Percentiles rank a stretch among this genome's conserved stretches.
Conservation (phyloP, 2,888 invertebrate species). For the Cryptocephalus primarius region DNA sequence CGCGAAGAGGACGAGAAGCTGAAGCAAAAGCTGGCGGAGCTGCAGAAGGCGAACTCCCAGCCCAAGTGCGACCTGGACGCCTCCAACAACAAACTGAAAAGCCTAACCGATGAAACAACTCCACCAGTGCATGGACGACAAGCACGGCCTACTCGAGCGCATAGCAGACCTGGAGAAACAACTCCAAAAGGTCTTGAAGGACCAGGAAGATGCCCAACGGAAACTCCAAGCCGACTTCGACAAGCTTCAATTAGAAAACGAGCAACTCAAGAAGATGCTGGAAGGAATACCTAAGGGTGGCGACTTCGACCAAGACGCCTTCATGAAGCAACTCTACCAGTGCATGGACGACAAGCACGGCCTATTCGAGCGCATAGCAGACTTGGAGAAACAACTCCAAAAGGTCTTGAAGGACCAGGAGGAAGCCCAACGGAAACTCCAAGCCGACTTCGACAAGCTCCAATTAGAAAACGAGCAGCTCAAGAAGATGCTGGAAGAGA, state of each 20-base stretch:
- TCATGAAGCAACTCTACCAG: constrained; percentile 14
- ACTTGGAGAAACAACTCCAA: constrained; percentile 4
- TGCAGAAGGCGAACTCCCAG: constrained; percentile 10
- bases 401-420: neutral
- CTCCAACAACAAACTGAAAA: no score
- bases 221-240: constrained; percentile 15
- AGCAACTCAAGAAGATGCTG: constrained; percentile 19
- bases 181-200: constrained; percentile 23
- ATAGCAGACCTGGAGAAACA: constrained; percentile 11
- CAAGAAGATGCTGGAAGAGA: no score
- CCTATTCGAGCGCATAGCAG: constrained; percentile 3
- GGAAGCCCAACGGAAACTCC: neutral
- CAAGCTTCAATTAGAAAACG: constrained; percentile 13
- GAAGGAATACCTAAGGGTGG: constrained; percentile 19
- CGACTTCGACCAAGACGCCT: constrained; percentile 16
- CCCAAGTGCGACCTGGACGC: constrained; percentile 3
- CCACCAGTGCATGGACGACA: no score
- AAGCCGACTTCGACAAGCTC: neutral
- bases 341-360: constrained; percentile 18
- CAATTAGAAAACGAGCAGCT: no score
- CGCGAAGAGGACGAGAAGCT: constrained; percentile 17
- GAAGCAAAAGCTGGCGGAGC: constrained; percentile 5
- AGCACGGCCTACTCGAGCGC: neutral
- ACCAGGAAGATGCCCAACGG: no score
- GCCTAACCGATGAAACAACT: no score